Percentiles rank a stretch among this genome's conserved stretches.
These are phyloP conservation scores for Mnemiopsis leidyi DNA, from an alignment of 37 sponge, comb jelly and placozoan species.

Conservation along the genomic window DNA sequence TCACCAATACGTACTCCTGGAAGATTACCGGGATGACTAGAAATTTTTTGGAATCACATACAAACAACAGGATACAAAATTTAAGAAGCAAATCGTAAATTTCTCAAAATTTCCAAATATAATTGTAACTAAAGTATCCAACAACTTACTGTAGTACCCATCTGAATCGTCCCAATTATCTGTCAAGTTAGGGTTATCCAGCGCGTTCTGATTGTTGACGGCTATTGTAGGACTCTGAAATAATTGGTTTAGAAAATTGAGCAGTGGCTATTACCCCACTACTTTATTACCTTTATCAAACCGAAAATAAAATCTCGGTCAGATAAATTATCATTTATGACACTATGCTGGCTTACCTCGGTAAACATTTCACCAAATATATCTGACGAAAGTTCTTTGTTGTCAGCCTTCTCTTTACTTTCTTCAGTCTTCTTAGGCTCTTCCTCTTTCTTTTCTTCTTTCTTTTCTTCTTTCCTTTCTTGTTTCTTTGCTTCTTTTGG, in stretches of 20 bases:
- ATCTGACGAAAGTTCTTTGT: constrained; percentile 36
- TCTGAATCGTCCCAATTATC: constrained; percentile 95
- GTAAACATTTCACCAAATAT: constrained; percentile 75
- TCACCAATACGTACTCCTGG: constrained; percentile 93
- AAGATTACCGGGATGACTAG: background rate
- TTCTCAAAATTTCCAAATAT: too few species aligned
- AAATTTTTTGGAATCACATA: background rate
- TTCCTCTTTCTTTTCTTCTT: background rate
- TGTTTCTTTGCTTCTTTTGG: background rate
- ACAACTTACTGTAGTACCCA: constrained; percentile 25
- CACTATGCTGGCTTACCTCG: background rate
- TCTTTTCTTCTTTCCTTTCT: background rate
- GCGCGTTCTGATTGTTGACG: constrained; percentile 29
- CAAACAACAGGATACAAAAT: background rate
- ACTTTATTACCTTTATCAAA: too few species aligned
- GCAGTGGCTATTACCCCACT: too few species aligned
- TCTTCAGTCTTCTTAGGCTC: background rate
- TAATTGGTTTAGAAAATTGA: too few species aligned
- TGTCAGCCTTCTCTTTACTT: background rate
- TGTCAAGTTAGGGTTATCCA: constrained; percentile 81
- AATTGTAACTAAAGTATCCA: background rate
- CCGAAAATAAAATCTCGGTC: too few species aligned
- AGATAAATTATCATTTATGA: too few species aligned
- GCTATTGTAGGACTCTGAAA: constrained; percentile 9
- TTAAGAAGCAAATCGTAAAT: too few species aligned